Evolutionary conservation across 2,113 vertebrate species (phyloP).

Genomic region (Junco hyemalis): DNA sequence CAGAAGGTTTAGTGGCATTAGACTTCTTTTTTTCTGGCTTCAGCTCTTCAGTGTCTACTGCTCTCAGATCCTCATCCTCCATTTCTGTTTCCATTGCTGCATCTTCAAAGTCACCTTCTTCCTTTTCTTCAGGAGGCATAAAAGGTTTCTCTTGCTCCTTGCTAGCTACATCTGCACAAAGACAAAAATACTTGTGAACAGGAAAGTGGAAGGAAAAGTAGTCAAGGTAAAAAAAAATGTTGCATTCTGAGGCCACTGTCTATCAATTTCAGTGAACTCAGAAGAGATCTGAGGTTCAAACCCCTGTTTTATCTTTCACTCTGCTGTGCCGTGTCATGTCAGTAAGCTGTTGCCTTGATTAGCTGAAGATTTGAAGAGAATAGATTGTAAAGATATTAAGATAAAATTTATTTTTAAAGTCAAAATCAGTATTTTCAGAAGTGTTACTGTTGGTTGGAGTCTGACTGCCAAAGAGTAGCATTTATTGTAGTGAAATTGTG

Average conservation of each 20-base stretch:
- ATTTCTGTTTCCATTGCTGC: conserved; percentile 79
- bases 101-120: conserved; percentile 72
- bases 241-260: neutral
- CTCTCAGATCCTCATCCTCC: conserved; percentile 76
- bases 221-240: neutral
- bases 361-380: neutral
- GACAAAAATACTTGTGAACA: neutral
- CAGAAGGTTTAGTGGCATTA: conserved; percentile 46
- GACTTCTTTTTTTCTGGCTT: conserved; percentile 82
- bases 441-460: neutral
- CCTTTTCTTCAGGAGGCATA: conserved; percentile 65
- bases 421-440: neutral
- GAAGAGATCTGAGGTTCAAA: neutral
- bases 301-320: neutral
- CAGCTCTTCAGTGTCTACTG: conserved; percentile 78
- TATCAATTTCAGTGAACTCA: neutral
- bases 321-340: neutral
- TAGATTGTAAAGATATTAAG: neutral
- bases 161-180: conserved; percentile 85
- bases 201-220: neutral
- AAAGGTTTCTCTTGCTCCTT: conserved; percentile 85
- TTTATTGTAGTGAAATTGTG: neutral
- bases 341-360: neutral
- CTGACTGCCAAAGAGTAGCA: neutral
- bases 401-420: neutral